A percentile compares a stretch with the other conserved stretches of the same genome.
Conservation (phyloP, 2,888 invertebrate species). For the Aricia artaxerxes region DNA sequence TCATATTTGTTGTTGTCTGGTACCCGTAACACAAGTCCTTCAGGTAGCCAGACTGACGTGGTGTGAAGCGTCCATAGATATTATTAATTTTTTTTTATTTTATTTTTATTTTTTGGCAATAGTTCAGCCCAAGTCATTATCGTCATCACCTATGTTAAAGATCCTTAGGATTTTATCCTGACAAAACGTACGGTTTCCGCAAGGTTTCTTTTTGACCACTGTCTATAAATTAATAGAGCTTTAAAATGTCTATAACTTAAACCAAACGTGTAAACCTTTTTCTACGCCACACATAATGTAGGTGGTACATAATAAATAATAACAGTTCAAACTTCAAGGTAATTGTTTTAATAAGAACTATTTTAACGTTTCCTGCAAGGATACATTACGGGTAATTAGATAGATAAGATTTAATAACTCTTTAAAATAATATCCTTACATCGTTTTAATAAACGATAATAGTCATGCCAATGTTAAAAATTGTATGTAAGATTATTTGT, state of each 20-base stretch:
- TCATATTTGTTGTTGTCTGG: too few relatives aligned
- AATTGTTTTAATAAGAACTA: conserved; percentile 10
- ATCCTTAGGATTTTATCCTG: too few relatives aligned
- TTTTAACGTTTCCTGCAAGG: neutral
- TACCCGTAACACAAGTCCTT: too few relatives aligned
- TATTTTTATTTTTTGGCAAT: too few relatives aligned
- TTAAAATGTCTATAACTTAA: neutral
- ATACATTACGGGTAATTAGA: neutral
- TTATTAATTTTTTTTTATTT: too few relatives aligned
- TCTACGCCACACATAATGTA: neutral
- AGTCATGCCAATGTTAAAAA: neutral
- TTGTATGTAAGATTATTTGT: neutral
- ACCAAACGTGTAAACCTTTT: conserved; percentile 3
- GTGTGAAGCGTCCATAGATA: too few relatives aligned
- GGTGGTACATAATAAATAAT: neutral
- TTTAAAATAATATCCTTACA: neutral
- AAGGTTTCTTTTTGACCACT: too few relatives aligned
- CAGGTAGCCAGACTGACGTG: too few relatives aligned
- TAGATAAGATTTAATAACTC: neutral
- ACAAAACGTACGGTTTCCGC: too few relatives aligned
- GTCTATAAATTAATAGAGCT: too few relatives aligned
- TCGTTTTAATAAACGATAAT: neutral
- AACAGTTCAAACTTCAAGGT: neutral
- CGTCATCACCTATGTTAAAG: too few relatives aligned
- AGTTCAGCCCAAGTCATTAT: too few relatives aligned